These are phyloP conservation scores for Bergia puertoricense DNA, from an alignment of 92 coral and sea anemone species.

Conservation along the genomic window DNA sequence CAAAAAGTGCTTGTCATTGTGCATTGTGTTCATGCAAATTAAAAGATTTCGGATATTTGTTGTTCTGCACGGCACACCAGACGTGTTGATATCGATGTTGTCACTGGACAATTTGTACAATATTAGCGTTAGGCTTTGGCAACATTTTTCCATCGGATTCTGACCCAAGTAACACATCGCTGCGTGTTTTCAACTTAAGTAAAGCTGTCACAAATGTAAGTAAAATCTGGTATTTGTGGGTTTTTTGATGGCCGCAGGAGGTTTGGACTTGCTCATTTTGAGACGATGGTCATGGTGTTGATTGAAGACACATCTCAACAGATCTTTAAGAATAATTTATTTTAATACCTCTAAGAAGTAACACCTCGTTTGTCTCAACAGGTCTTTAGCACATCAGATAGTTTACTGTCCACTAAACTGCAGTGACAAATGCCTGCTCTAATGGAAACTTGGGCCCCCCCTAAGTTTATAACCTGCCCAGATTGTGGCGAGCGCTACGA, in stretches of 20 bases:
- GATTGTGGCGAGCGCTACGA: constrained; percentile 92
- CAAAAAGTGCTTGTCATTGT: constrained; percentile 19
- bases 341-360: not conserved
- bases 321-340: not conserved
- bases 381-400: constrained; percentile 1
- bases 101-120: constrained; percentile 4
- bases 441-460: constrained; percentile 76
- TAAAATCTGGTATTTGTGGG: not conserved
- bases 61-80: constrained; percentile 10
- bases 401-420: not conserved
- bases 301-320: not conserved
- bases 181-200: not conserved
- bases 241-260: not conserved
- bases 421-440: constrained; percentile 73
- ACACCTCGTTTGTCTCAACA: not conserved
- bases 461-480: constrained; percentile 95
- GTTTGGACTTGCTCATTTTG: not conserved
- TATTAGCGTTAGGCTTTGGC: not conserved
- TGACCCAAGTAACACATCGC: not conserved
- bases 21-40: constrained; percentile 33
- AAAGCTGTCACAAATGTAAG: constrained; percentile 12
- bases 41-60: constrained; percentile 20
- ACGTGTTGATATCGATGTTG: not conserved
- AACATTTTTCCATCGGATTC: not conserved
- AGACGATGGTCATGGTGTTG: not conserved